phyloP scores from a whole-genome alignment of 1,140 invertebrate genomes.

The Propsilocerus akamusi region DNA sequence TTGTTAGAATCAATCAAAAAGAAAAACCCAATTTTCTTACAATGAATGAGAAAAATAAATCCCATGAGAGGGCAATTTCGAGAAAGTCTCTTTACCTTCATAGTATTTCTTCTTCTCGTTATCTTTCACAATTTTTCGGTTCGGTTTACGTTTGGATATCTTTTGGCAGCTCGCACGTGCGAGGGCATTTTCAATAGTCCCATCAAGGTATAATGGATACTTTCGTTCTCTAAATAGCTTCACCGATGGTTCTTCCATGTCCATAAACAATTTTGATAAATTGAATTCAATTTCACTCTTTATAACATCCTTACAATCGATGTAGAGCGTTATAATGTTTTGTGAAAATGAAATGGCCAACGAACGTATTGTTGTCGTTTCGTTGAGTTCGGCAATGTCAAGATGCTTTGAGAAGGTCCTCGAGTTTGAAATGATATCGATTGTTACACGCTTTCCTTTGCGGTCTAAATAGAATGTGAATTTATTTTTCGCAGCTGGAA shows the following conservation, averaged over 20 bases:
- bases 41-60: too few species aligned
- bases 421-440: conserved; percentile 22
- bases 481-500: conserved; percentile 36
- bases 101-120: conserved; percentile 18
- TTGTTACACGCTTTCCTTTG: conserved; percentile 34
- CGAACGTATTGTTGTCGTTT: conserved; percentile 22
- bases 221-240: conserved; percentile 29
- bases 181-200: conserved; percentile 20
- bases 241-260: conserved; percentile 23
- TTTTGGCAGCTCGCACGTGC: conserved; percentile 23
- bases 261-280: conserved; percentile 19
- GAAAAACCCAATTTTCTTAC: too few species aligned
- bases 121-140: conserved; percentile 18
- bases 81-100: conserved; percentile 14
- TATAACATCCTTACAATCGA: conserved; percentile 22
- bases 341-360: conserved; percentile 20
- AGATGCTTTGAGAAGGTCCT: conserved; percentile 20
- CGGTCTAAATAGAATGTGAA: conserved; percentile 44
- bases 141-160: conserved; percentile 15
- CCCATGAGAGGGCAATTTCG: too few species aligned
- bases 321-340: conserved; percentile 18
- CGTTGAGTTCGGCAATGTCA: conserved; percentile 20
- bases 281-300: conserved; percentile 20
- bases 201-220: conserved; percentile 28
- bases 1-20: too few species aligned